phyloP scores from a whole-genome alignment of 1,140 invertebrate species.

The Hypothenemus hampei region DNA sequence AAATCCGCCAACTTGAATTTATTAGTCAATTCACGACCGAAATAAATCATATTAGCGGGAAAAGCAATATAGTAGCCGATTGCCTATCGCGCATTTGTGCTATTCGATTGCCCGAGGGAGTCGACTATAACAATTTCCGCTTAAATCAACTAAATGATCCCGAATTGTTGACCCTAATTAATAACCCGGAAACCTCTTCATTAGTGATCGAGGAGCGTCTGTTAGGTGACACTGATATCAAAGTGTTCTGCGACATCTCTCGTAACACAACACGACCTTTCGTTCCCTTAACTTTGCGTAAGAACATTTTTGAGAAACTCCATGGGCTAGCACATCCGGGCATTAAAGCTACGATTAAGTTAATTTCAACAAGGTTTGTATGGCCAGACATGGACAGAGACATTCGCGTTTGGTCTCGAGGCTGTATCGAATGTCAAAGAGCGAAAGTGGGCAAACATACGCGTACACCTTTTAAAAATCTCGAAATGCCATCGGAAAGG shows the following conservation, averaged over 20 bases:
- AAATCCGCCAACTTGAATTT: conserved; percentile 37
- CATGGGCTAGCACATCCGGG: background rate
- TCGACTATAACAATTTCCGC: background rate
- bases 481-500: background rate
- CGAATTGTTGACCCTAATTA: background rate
- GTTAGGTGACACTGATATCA: background rate
- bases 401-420: background rate
- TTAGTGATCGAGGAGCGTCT: background rate
- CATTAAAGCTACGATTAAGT: background rate
- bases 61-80: no score
- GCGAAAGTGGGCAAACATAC: background rate
- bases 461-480: background rate
- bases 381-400: background rate
- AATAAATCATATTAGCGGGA: background rate
- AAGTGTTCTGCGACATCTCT: background rate
- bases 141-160: background rate
- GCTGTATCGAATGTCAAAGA: background rate
- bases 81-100: background rate
- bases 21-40: background rate
- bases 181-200: background rate
- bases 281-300: background rate
- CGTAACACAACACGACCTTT: background rate
- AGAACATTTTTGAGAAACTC: background rate
- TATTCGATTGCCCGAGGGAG: background rate
- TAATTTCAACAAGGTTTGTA: background rate